phyloP scores from a whole-genome alignment of 2,797 vertebrate species.

The Glyptemys insculpta region DNA sequence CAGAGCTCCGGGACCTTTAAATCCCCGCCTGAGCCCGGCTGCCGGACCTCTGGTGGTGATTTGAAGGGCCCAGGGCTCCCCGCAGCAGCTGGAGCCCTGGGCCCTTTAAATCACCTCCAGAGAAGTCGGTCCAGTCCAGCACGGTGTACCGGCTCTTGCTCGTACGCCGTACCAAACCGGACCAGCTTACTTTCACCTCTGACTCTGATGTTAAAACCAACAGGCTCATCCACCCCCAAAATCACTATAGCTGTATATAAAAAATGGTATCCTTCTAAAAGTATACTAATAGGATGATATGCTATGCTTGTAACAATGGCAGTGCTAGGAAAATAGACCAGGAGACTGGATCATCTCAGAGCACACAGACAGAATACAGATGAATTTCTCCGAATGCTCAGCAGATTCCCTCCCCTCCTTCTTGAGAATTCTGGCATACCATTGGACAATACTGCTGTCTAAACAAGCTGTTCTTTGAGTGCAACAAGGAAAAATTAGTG shows the following conservation, averaged over 20 bases:
- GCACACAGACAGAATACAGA: background rate
- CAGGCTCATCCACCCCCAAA: background rate
- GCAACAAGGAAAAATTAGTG: background rate
- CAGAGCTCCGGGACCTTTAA: too few species aligned
- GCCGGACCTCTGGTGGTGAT: too few species aligned
- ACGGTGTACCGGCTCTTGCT: too few species aligned
- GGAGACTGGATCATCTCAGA: background rate
- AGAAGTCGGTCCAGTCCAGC: too few species aligned
- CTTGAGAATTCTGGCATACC: background rate
- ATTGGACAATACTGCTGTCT: background rate
- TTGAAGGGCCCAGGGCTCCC: too few species aligned
- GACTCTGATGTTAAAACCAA: slow-evolving; percentile 17
- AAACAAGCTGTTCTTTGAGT: background rate
- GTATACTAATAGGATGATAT: background rate
- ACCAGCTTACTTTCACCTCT: too few species aligned
- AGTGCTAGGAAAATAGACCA: slow-evolving; percentile 33
- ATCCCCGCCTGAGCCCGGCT: too few species aligned
- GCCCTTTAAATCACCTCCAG: too few species aligned
- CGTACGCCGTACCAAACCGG: too few species aligned
- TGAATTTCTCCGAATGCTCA: background rate
- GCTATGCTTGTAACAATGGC: background rate
- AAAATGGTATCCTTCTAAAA: background rate
- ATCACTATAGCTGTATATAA: background rate
- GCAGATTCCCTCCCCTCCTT: background rate
- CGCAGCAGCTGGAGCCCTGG: too few species aligned